Percentiles rank a stretch among this genome's conserved stretches.
phyloP scores from a whole-genome alignment of 2,113 vertebrate species.

The Bagarius yarrelli region DNA sequence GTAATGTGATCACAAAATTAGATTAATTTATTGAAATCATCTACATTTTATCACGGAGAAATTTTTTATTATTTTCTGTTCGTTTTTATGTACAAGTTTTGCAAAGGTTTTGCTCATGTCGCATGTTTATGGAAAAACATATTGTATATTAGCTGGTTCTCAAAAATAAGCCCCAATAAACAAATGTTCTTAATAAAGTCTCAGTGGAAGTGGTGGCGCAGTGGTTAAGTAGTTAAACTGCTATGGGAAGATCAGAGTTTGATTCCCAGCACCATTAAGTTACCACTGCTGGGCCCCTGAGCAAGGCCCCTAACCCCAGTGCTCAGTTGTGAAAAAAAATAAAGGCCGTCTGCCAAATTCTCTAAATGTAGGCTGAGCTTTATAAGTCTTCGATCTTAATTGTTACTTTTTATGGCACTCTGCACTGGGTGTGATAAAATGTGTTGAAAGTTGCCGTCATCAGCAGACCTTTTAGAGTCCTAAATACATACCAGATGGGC shows the following conservation, averaged over 20 bases:
- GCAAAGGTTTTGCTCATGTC: not conserved
- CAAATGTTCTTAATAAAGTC: not conserved
- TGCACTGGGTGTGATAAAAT: conserved; percentile 47
- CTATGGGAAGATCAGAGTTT: no score
- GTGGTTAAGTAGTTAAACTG: no score
- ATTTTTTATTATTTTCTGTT: not conserved
- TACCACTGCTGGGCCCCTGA: no score
- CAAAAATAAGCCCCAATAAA: not conserved
- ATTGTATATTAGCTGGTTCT: not conserved
- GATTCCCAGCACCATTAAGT: no score
- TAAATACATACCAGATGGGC: conserved; percentile 90
- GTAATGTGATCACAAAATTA: not conserved
- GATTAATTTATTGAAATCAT: not conserved
- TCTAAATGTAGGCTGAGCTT: not conserved
- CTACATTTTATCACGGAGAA: not conserved
- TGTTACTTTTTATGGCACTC: conserved; percentile 55
- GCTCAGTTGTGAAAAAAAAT: no score
- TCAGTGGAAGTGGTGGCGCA: no score
- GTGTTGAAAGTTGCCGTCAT: conserved; percentile 65
- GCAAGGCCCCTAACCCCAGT: no score
- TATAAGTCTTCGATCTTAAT: not conserved
- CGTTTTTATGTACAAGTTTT: not conserved
- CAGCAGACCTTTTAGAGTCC: conserved; percentile 66
- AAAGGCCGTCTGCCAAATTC: no score
- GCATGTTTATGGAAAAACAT: not conserved